Percentiles rank a stretch among this genome's conserved stretches.
Conservation (phyloP, 2,888 invertebrate genomes). For the Pteria penguin region DNA sequence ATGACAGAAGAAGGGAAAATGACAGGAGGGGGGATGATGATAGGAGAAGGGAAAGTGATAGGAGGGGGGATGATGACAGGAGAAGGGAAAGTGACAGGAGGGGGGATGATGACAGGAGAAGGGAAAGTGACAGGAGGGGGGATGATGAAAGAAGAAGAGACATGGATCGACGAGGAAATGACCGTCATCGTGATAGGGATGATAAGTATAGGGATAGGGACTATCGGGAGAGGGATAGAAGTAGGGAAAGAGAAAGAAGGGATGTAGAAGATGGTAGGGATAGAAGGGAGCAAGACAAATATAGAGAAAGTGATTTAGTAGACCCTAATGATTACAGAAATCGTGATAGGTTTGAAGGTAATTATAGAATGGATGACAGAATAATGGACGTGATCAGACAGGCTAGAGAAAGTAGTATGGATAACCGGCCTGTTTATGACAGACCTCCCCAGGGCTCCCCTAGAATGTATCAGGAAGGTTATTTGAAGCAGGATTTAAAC, state of each 20-base stretch:
- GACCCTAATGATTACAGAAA: neutral
- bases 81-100: slow-evolving; percentile 39
- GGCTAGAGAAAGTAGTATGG: slow-evolving; percentile 5
- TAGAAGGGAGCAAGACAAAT: slow-evolving; percentile 38
- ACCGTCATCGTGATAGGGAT: slow-evolving; percentile 18
- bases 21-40: slow-evolving; percentile 1
- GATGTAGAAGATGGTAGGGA: slow-evolving; percentile 44
- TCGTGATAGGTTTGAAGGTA: neutral
- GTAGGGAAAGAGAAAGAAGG: slow-evolving; percentile 22
- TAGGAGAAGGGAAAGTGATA: slow-evolving; percentile 10
- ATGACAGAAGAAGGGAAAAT: slow-evolving; percentile 6
- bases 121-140: slow-evolving; percentile 14
- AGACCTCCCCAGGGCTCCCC: slow-evolving; percentile 25
- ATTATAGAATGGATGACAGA: neutral
- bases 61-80: slow-evolving; percentile 14
- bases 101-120: slow-evolving; percentile 27
- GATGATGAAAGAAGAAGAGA: slow-evolving; percentile 27
- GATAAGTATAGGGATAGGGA: slow-evolving; percentile 3
- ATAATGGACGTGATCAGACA: neutral
- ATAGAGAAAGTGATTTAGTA: slow-evolving; percentile 13
- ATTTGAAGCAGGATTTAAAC: slow-evolving; percentile 19
- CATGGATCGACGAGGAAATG: slow-evolving; percentile 33
- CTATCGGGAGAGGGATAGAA: neutral
- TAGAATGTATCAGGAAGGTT: slow-evolving; percentile 2
- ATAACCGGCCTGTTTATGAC: neutral